Evolutionary conservation across 2,113 vertebrate species (phyloP).

Genomic region (Anarrhichthys ocellatus): DNA sequence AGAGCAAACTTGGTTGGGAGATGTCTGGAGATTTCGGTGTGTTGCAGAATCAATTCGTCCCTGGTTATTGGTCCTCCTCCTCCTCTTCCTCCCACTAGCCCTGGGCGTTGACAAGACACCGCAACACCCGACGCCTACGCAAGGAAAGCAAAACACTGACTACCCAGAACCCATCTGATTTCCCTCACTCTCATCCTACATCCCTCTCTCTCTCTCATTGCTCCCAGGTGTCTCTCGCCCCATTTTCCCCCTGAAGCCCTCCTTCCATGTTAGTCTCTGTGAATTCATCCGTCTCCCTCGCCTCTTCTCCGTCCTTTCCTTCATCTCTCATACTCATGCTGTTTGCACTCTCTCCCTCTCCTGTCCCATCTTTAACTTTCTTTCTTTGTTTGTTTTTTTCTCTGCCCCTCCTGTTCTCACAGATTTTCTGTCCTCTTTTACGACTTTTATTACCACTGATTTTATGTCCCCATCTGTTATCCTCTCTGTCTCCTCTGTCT

Average conservation of each 20-base stretch:
- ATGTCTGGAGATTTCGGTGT: conserved; percentile 61
- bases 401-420: neutral
- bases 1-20: conserved; percentile 24
- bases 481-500: neutral
- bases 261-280: conserved; percentile 33
- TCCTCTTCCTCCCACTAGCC: conserved; percentile 43
- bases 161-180: conserved; percentile 54
- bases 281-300: conserved; percentile 24
- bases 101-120: conserved; percentile 41
- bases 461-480: neutral
- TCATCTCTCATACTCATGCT: conserved; percentile 19
- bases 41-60: conserved; percentile 65
- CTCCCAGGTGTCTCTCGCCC: conserved; percentile 29
- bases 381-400: neutral
- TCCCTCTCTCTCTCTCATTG: conserved; percentile 6
- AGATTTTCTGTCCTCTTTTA: neutral
- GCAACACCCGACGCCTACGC: conserved; percentile 56
- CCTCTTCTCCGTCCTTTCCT: conserved; percentile 33
- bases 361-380: neutral
- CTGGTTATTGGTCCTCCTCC: conserved; percentile 45
- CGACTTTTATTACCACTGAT: neutral
- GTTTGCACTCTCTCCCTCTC: conserved; percentile 3
- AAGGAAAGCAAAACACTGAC: conserved; percentile 37
- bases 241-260: conserved; percentile 32
- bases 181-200: conserved; percentile 28